Evolutionary conservation across 2,888 invertebrate species (phyloP).

Genomic region (Campoletis raptor): DNA sequence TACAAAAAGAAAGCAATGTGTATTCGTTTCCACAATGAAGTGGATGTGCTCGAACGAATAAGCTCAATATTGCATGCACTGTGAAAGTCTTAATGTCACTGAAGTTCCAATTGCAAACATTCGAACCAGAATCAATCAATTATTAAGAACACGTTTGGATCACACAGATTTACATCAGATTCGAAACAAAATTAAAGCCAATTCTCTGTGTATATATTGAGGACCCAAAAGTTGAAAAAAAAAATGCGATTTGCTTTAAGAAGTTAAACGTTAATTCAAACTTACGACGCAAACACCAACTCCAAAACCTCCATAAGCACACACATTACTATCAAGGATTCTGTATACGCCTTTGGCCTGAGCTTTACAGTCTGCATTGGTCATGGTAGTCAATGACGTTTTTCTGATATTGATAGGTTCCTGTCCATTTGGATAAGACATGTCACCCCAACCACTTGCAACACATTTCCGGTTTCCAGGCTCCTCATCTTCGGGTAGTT

Average conservation of each 20-base stretch:
- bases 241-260: background rate
- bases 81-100: background rate
- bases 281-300: slow-evolving; percentile 58
- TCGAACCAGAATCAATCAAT: background rate
- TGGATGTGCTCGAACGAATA: background rate
- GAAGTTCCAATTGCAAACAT: background rate
- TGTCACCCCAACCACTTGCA: slow-evolving; percentile 57
- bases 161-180: background rate
- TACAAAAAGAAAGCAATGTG: slow-evolving; percentile 35
- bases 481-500: slow-evolving; percentile 37
- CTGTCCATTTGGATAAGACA: slow-evolving; percentile 33
- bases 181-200: background rate
- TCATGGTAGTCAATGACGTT: slow-evolving; percentile 30
- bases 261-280: background rate
- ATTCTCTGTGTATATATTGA: background rate
- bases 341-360: no score
- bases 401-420: slow-evolving; percentile 49
- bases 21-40: background rate
- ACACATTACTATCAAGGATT: slow-evolving; percentile 36
- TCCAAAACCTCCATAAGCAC: slow-evolving; percentile 16
- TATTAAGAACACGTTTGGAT: background rate
- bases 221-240: no score
- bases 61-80: no score
- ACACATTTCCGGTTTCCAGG: slow-evolving; percentile 28
- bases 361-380: slow-evolving; percentile 10